Base-by-base conservation (phyloP, 2,113 vertebrate genomes). In the Myrmecophaga tridactyla region DNA sequence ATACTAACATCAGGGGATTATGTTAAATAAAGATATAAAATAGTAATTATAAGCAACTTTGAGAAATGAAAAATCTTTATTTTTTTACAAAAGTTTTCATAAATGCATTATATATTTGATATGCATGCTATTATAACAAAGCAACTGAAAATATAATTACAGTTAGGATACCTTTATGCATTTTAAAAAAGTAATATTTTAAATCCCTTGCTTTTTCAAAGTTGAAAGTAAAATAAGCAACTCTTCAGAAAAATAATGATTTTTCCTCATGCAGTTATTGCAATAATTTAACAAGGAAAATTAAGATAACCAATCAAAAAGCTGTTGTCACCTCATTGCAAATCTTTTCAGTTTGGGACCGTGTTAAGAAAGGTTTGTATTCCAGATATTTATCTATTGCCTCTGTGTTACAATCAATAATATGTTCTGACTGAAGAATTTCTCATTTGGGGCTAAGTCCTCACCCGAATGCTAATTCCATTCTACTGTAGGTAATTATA, bases 21-120 rank as follows among this genome's bases (percentile, higher is more conserved):
- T 27, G 69, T 77, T 48, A 92, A n/a, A 7, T 0, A 86, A 29
- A 91, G 92, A 96, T 81, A 92, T 70, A 97, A 98, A 98, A 53
- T 95, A 12, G 94, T 94, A 97, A 98, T 96, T 83, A 86, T 0
- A 94, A 98, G 92, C 89, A 86, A 90, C 89, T 98, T 93, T 96
- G 97, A 98, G 97, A 98, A 98, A 86, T 85, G 97, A 96, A 94
- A 92, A 84, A 95, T 76, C 77, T 97, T 97, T 90, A 96, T 94
- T 94, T 97, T 89, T 98, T 98, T 98, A 98, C 97, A 98, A 98
- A 98, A 98, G 60, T 97, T 96, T 96, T 95, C 93, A 80, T 63
- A 88, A 97, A 96, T 97, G 90, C 91, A 83, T 97, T 96, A 94
- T 96, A 88, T 94, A 96, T 97, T 96, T 94, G 62, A 96, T 97